These are phyloP conservation scores for Eidolon helvum DNA, from an alignment of 2,113 vertebrate species.

Conservation along the genomic window DNA sequence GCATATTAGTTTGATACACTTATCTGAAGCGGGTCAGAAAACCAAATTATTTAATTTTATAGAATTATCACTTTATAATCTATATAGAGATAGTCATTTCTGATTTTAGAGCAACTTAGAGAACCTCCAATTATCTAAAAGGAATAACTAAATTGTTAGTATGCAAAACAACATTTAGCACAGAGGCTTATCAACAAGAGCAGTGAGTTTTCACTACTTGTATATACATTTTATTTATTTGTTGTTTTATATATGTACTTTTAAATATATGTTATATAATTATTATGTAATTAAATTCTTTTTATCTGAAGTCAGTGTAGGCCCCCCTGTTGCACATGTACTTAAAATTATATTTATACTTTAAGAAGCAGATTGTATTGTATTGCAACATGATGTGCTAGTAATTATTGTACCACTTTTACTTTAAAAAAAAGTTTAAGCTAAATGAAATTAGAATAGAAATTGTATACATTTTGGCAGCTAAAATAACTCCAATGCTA, in stretches of 20 bases:
- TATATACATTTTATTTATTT: conserved; percentile 24
- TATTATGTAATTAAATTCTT: conserved; percentile 1
- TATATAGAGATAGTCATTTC: background rate
- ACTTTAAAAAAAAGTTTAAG: background rate
- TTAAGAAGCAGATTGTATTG: conserved; percentile 31
- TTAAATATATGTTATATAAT: background rate
- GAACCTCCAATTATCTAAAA: background rate
- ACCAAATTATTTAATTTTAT: background rate
- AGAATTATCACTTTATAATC: background rate
- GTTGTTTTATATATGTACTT: background rate
- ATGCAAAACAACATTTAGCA: background rate
- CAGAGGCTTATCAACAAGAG: background rate
- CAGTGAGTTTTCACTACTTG: background rate
- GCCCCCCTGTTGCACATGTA: background rate
- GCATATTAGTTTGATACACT: background rate
- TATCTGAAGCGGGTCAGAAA: background rate
- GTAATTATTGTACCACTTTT: conserved; percentile 33
- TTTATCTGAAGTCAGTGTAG: background rate
- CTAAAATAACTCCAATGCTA: conserved; percentile 13
- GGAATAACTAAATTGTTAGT: conserved; percentile 13
- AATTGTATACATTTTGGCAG: background rate
- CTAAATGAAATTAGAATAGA: conserved; percentile 11
- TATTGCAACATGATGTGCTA: background rate
- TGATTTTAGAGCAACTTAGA: background rate
- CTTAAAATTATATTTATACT: conserved; percentile 17